Percentiles rank a stretch among this genome's conserved stretches.
These are phyloP conservation scores for Clistopyga incitator DNA, from an alignment of 2,888 invertebrate species.

Conservation along the genomic window DNA sequence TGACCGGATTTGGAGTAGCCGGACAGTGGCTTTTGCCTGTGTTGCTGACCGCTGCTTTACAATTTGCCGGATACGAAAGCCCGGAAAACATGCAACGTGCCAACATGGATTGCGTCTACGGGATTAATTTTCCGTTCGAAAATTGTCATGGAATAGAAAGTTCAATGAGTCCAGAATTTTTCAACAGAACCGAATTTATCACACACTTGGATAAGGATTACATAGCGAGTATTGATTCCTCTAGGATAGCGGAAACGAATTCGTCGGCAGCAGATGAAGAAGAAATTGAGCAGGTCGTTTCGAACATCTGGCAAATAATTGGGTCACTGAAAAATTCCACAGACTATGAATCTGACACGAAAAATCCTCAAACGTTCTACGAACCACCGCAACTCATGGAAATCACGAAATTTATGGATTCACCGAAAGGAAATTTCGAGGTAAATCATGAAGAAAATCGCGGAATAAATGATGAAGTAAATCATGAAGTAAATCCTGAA, in stretches of 20 bases:
- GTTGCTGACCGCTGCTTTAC: constrained; percentile 72
- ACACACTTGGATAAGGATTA: constrained; percentile 65
- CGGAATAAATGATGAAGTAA: no score
- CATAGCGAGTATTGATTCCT: constrained; percentile 63
- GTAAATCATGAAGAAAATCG: neutral
- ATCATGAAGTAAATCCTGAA: neutral
- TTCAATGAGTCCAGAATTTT: neutral
- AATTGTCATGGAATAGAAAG: constrained; percentile 65
- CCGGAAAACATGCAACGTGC: constrained; percentile 49
- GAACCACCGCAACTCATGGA: constrained; percentile 48
- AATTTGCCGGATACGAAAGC: constrained; percentile 69
- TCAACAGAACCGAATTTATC: constrained; percentile 43
- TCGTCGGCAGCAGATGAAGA: constrained; percentile 33
- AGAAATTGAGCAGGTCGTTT: constrained; percentile 72
- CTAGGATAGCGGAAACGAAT: constrained; percentile 58
- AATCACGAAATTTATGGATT: constrained; percentile 59
- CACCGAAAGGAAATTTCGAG: neutral
- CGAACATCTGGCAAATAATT: constrained; percentile 75
- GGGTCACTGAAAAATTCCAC: constrained; percentile 65
- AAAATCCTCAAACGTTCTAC: constrained; percentile 41
- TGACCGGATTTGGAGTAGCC: constrained; percentile 70
- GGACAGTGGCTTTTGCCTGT: constrained; percentile 80
- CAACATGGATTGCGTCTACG: constrained; percentile 71
- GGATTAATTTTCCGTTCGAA: constrained; percentile 75
- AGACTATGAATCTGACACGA: constrained; percentile 12